Conservation (phyloP, 2,797 vertebrate genomes). For the Vireo griseus region DNA sequence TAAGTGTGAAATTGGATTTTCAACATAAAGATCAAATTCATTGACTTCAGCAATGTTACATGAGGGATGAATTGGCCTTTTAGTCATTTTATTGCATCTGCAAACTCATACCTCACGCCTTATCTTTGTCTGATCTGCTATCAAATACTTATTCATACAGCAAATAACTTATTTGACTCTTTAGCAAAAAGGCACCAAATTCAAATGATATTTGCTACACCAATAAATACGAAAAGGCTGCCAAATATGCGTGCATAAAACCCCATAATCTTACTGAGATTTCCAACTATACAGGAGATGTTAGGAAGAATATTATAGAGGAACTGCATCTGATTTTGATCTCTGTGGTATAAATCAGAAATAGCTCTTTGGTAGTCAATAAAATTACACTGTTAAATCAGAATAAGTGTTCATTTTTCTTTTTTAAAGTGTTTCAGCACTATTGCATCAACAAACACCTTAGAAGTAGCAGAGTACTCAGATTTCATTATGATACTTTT, state of each 20-base stretch:
- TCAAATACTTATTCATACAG: slow-evolving; percentile 47
- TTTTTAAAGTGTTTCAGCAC: background rate
- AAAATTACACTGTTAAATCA: slow-evolving; percentile 26
- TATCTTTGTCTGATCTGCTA: slow-evolving; percentile 53
- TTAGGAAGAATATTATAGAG: slow-evolving; percentile 5
- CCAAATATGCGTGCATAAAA: background rate
- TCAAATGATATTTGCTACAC: slow-evolving; percentile 40
- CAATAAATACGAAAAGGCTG: slow-evolving; percentile 21
- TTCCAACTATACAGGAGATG: background rate
- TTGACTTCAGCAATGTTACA: slow-evolving; percentile 35
- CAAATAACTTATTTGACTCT: slow-evolving; percentile 43
- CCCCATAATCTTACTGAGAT: slow-evolving; percentile 34
- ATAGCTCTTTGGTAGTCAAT: slow-evolving; percentile 16
- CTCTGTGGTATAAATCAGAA: slow-evolving; percentile 39
- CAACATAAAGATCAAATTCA: slow-evolving; percentile 59
- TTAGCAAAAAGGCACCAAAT: slow-evolving; percentile 37
- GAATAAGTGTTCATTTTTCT: background rate
- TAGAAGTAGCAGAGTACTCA: background rate
- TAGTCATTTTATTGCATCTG: slow-evolving; percentile 48
- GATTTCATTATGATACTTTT: background rate
- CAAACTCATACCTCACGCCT: background rate
- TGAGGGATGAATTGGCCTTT: slow-evolving; percentile 47
- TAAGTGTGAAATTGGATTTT: slow-evolving; percentile 68
- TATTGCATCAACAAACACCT: background rate
- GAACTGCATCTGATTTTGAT: slow-evolving; percentile 35